Percentiles rank a stretch among this genome's conserved stretches.
Evolutionary conservation across 2,797 vertebrate genomes (phyloP).

Genomic region (Cirrhinus molitorella): DNA sequence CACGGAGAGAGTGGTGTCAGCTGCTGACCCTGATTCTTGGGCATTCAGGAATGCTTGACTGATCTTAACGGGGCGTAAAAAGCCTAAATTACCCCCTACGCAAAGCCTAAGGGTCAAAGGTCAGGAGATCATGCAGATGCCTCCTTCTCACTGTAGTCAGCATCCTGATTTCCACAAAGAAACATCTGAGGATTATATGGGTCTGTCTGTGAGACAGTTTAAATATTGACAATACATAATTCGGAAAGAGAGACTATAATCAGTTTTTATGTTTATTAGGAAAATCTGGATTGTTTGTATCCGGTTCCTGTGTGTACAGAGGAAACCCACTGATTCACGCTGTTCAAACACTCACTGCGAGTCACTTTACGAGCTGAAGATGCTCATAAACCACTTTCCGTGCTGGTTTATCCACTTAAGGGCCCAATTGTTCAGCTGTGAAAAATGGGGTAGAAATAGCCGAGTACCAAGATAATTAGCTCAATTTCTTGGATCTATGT

Average conservation of each 20-base stretch:
- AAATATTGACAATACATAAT: slow-evolving; percentile 20
- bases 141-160: slow-evolving; percentile 74
- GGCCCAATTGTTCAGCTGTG: slow-evolving; percentile 51
- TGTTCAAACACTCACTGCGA: slow-evolving; percentile 12
- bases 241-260: background rate
- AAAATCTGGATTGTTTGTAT: background rate
- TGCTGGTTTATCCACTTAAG: slow-evolving; percentile 40
- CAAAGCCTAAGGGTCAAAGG: slow-evolving; percentile 71
- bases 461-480: slow-evolving; percentile 76
- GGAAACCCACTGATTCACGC: background rate
- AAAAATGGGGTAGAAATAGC: slow-evolving; percentile 57
- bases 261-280: no score
- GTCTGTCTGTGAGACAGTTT: slow-evolving; percentile 21
- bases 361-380: slow-evolving; percentile 47
- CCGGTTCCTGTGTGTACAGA: background rate
- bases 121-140: slow-evolving; percentile 79
- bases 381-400: slow-evolving; percentile 66
- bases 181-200: slow-evolving; percentile 45
- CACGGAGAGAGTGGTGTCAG: slow-evolving; percentile 69
- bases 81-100: slow-evolving; percentile 75
- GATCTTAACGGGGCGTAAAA: slow-evolving; percentile 73
- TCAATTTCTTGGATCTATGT: slow-evolving; percentile 79
- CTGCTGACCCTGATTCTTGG: slow-evolving; percentile 79
- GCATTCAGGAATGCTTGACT: slow-evolving; percentile 78
- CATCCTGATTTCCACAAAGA: slow-evolving; percentile 56